Conservation (phyloP, 2,113 vertebrate species). For the Athene noctua region DNA sequence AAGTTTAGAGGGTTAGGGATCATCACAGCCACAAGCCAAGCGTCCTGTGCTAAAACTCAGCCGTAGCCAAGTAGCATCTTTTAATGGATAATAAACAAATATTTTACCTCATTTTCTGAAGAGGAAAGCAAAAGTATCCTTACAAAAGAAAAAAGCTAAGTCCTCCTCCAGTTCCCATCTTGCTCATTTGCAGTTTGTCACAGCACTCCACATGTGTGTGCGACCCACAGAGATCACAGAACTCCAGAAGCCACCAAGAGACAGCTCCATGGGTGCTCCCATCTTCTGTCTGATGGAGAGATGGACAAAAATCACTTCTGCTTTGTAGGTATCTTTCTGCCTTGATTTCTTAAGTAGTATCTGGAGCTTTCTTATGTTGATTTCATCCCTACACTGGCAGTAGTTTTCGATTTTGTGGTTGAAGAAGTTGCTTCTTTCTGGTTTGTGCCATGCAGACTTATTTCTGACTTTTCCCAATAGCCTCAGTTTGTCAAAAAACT, state of each 20-base stretch:
- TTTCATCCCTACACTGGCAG: background rate
- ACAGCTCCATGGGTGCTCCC: background rate
- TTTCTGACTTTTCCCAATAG: background rate
- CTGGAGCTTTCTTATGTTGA: background rate
- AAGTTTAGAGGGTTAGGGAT: background rate
- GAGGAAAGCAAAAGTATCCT: background rate
- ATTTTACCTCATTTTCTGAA: background rate
- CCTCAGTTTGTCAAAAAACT: background rate
- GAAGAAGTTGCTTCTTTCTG: background rate
- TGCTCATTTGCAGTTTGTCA: background rate
- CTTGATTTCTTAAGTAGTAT: background rate
- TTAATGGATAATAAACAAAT: background rate
- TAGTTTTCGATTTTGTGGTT: background rate
- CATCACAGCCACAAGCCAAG: background rate
- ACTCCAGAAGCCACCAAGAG: background rate
- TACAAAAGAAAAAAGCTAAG: background rate
- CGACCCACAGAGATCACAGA: background rate
- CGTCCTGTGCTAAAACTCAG: background rate
- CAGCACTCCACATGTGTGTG: fast-evolving
- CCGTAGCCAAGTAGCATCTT: no score
- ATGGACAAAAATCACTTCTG: background rate
- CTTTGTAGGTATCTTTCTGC: background rate
- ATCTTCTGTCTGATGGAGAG: background rate
- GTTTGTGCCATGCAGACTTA: background rate
- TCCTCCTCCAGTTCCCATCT: background rate